These are phyloP conservation scores for Adelognathus sp. DNA, from an alignment of 2,888 invertebrate genomes.

Conservation along the genomic window DNA sequence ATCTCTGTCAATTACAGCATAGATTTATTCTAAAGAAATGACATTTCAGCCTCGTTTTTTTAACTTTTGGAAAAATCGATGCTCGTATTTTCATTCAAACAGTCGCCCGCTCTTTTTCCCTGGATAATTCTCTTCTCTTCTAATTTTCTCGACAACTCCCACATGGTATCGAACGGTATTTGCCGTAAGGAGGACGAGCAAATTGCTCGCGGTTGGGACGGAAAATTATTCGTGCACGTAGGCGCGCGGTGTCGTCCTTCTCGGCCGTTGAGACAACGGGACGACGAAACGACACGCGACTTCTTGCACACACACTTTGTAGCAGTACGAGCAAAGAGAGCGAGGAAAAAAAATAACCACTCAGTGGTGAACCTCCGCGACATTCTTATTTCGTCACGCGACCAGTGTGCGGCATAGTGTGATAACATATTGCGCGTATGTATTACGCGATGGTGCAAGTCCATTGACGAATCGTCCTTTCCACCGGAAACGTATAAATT, in stretches of 20 bases:
- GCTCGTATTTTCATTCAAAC: no score
- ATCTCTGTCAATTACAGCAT: no score
- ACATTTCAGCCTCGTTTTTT: no score
- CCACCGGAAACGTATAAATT: slow-evolving; percentile 35
- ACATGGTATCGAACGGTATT: slow-evolving; percentile 61
- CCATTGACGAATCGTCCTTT: slow-evolving; percentile 15
- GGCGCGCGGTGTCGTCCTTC: slow-evolving; percentile 41
- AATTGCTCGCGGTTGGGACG: slow-evolving; percentile 21
- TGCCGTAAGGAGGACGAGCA: slow-evolving; percentile 57
- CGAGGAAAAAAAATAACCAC: slow-evolving; percentile 2
- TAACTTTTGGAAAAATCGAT: no score
- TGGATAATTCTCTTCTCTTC: background rate
- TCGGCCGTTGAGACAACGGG: slow-evolving; percentile 46
- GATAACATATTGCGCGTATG: background rate
- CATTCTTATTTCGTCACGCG: slow-evolving; percentile 52
- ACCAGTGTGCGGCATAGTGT: background rate
- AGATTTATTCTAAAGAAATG: no score
- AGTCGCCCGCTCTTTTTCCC: no score
- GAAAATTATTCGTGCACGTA: slow-evolving; percentile 58
- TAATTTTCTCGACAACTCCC: slow-evolving; percentile 47
- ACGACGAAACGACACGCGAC: slow-evolving; percentile 45
- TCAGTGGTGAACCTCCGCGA: slow-evolving; percentile 7
- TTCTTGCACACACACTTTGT: slow-evolving; percentile 14
- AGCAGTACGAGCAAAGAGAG: slow-evolving; percentile 27
- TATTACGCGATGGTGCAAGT: slow-evolving; percentile 7